Evolutionary conservation across 2,113 vertebrate genomes (phyloP).

Genomic region (Platichthys stellatus): DNA sequence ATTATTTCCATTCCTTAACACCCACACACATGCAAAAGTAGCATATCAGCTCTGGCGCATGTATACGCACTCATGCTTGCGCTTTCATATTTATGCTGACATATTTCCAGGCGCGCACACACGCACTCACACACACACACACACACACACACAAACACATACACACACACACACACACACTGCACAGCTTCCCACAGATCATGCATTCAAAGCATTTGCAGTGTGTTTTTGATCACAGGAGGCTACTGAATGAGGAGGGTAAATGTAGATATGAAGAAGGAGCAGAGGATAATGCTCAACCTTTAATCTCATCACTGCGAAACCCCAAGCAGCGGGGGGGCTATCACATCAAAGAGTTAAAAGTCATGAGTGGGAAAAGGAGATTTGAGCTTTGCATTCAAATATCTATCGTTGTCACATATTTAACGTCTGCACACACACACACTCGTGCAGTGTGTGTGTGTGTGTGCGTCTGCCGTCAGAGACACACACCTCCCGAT

Average conservation of each 20-base stretch:
- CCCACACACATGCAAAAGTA: constrained; percentile 41
- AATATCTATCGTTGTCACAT: constrained; percentile 27
- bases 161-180: constrained; percentile 31
- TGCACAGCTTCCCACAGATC: constrained; percentile 32
- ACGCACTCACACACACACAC: constrained; percentile 35
- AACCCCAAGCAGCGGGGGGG: constrained; percentile 49
- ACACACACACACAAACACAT: background rate
- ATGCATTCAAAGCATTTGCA: constrained; percentile 29
- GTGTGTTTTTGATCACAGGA: constrained; percentile 55
- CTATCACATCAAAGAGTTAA: constrained; percentile 71
- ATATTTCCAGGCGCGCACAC: constrained; percentile 10
- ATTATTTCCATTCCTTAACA: constrained; percentile 32
- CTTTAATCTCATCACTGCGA: constrained; percentile 60
- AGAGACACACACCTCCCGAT: constrained; percentile 75
- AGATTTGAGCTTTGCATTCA: constrained; percentile 23
- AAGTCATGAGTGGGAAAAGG: constrained; percentile 58
- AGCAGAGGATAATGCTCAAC: constrained; percentile 48
- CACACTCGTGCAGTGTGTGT: constrained; percentile 4
- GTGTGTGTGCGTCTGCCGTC: background rate
- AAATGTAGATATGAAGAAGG: constrained; percentile 55
- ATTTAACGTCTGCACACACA: constrained; percentile 19
- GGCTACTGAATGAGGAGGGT: constrained; percentile 47
- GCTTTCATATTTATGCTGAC: constrained; percentile 13
- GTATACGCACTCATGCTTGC: background rate
- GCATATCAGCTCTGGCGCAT: constrained; percentile 16